Evolutionary conservation across 2,797 vertebrate species (phyloP), one percentile per base, ranked within the genome.

Genomic region (Cirrhinus mrigala): DNA sequence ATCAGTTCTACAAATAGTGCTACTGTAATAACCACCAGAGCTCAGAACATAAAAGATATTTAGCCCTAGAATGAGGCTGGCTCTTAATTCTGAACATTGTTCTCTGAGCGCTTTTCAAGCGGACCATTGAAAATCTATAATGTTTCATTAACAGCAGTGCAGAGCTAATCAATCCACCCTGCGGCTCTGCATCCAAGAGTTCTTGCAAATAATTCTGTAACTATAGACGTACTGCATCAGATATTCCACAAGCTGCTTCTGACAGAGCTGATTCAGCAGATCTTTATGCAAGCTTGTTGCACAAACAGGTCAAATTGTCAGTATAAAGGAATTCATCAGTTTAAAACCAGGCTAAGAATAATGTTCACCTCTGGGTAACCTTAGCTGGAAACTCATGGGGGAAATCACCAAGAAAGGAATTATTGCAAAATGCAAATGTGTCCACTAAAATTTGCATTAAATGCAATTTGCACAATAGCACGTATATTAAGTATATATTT

Each of bases 51-150:
- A 46, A 18, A 74, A 15, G 29, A 79, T 79, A 44, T 46, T 54
- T 73, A n/a, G 20, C 46, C n/a, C 15, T 44, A 33, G 33, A 82
- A 62, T 27, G 7, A 82, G 80, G 56, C 52, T 24, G 44, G 52
- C 48, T 81, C 44, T 75, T 84, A 84, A 60, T 87, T 85, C 58
- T 78, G 56, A 83, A 56, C 76, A 74, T 79, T 85, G 76, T 85
- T 88, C 77, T 85, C 48, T 14, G 58, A 66, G 73, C 73, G 56
- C 56, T 70, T 64, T 79, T 83, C 22, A 58, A 74, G 68, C 58
- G 2, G 18, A 52, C 70, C 76, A 88, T 87, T 85, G 88, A 85
- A 85, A 88, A 90, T 90, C 89, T 73, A 90, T 90, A 81, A 79
- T 52, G 68, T 85, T 90, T 90, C 86, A 89, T 89, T 89, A 88